These are phyloP conservation scores for Thereva unica DNA, from an alignment of 2,888 invertebrate genomes.

Conservation along the genomic window DNA sequence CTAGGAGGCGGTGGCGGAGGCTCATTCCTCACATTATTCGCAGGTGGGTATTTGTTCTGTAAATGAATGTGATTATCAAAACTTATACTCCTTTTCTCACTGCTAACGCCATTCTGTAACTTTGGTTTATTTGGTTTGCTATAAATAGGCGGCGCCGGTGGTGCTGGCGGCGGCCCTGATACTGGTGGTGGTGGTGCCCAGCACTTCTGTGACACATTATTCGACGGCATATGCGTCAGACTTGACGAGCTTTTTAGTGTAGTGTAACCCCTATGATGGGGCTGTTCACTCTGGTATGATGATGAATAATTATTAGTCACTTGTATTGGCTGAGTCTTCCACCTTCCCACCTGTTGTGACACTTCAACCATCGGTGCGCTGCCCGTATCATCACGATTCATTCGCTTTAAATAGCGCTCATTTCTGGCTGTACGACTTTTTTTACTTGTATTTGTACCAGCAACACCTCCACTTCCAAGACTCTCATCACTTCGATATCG, in stretches of 20 bases:
- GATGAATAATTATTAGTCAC: neutral
- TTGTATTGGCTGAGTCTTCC: constrained; percentile 54
- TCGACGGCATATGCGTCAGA: constrained; percentile 46
- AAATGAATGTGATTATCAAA: constrained; percentile 56
- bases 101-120: constrained; percentile 48
- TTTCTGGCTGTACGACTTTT: constrained; percentile 75
- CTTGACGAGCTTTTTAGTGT: constrained; percentile 48
- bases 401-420: constrained; percentile 76
- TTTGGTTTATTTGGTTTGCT: constrained; percentile 47
- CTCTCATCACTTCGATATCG: constrained; percentile 73
- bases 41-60: constrained; percentile 49
- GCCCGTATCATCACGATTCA: constrained; percentile 71
- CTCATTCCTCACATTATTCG: constrained; percentile 54
- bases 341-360: constrained; percentile 60
- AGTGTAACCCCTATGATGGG: constrained; percentile 37
- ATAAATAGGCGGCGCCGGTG: constrained; percentile 1
- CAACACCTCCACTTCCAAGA: constrained; percentile 61
- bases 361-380: constrained; percentile 50
- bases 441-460: constrained; percentile 9
- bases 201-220: neutral
- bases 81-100: constrained; percentile 55
- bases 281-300: neutral
- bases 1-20: constrained; percentile 83
- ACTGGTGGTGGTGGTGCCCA: neutral
- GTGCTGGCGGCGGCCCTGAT: constrained; percentile 27